These are phyloP conservation scores for Stenoptilia bipunctidactyla DNA, from an alignment of 2,888 invertebrate species.

Conservation along the genomic window DNA sequence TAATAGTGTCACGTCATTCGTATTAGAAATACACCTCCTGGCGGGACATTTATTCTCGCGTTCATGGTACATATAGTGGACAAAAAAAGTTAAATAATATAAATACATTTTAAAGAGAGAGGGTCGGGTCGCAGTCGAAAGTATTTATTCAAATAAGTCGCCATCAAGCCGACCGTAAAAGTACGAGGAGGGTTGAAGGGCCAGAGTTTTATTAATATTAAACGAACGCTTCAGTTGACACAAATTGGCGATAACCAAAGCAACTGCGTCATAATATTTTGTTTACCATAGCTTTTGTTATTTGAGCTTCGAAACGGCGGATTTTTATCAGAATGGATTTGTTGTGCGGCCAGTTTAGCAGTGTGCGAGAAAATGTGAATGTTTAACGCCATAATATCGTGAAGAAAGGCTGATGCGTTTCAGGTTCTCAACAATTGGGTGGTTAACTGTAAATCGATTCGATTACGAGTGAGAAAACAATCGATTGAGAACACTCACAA, in stretches of 20 bases:
- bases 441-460: slow-evolving; percentile 40
- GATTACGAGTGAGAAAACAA: slow-evolving; percentile 36
- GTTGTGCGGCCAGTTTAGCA: neutral
- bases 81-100: slow-evolving; percentile 36
- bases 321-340: neutral
- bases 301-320: slow-evolving; percentile 8
- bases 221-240: slow-evolving; percentile 67
- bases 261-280: slow-evolving; percentile 47
- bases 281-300: slow-evolving; percentile 37
- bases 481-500: slow-evolving; percentile 23
- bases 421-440: slow-evolving; percentile 21
- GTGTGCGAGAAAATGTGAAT: slow-evolving; percentile 10
- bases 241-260: slow-evolving; percentile 66
- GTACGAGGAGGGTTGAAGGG: slow-evolving; percentile 57
- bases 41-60: slow-evolving; percentile 43
- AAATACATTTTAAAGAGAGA: slow-evolving; percentile 42
- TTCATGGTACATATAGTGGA: slow-evolving; percentile 21
- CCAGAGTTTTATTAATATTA: slow-evolving; percentile 67
- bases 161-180: slow-evolving; percentile 65
- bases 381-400: slow-evolving; percentile 17
- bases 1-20: slow-evolving; percentile 63
- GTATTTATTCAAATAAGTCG: slow-evolving; percentile 69
- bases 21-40: slow-evolving; percentile 51
- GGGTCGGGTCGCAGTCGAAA: slow-evolving; percentile 41
- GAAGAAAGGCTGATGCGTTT: slow-evolving; percentile 19